Percentiles rank a stretch among this genome's conserved stretches.
Evolutionary conservation across 1,140 invertebrate genomes (phyloP).

Genomic region (Nymphalis io): DNA sequence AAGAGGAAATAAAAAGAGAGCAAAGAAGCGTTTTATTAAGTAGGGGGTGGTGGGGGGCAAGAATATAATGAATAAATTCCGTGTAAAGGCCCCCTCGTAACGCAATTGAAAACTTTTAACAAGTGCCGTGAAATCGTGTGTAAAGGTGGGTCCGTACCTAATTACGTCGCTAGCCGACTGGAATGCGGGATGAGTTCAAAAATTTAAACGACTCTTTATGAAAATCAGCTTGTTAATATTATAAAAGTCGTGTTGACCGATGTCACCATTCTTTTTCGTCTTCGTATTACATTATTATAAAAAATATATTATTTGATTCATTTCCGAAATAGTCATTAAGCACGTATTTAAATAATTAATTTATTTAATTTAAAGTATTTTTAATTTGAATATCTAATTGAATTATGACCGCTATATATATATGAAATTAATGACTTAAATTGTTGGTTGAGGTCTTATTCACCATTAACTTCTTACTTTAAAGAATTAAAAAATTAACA

Average conservation of each 20-base stretch:
- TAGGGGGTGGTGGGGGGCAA: constrained; percentile 50
- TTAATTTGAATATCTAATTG: constrained; percentile 1
- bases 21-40: constrained; percentile 75
- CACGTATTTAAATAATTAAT: too few relatives aligned
- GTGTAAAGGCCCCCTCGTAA: constrained; percentile 68
- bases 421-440: not conserved
- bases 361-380: not conserved
- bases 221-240: constrained; percentile 72
- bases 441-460: constrained; percentile 34
- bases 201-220: constrained; percentile 72
- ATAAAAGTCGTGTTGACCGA: constrained; percentile 56
- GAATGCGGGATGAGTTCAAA: constrained; percentile 73
- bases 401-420: not conserved
- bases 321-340: not conserved
- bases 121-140: constrained; percentile 79
- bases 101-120: constrained; percentile 81
- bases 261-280: constrained; percentile 23
- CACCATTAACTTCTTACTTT: constrained; percentile 62
- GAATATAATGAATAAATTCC: constrained; percentile 80
- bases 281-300: constrained; percentile 1
- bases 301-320: not conserved
- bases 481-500: constrained; percentile 70
- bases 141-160: constrained; percentile 74
- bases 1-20: constrained; percentile 62
- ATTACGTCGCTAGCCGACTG: constrained; percentile 63